phyloP scores from a whole-genome alignment of 1,140 invertebrate species.

The Diprion similis region DNA sequence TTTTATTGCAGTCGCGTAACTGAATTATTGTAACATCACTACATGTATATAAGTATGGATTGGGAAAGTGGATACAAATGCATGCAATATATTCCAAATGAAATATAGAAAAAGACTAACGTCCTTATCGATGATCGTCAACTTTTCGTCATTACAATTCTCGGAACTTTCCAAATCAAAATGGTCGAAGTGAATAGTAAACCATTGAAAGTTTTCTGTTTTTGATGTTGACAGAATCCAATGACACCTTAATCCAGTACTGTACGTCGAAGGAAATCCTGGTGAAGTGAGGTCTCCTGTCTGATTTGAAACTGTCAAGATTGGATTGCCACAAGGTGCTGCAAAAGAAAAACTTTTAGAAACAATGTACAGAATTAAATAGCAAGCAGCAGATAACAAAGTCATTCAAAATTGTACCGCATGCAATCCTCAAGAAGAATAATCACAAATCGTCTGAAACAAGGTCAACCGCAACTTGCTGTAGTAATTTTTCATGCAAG shows the following conservation, averaged over 20 bases:
- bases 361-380: no score
- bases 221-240: slow-evolving; percentile 62
- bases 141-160: slow-evolving; percentile 44
- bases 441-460: no score
- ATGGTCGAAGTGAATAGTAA: slow-evolving; percentile 65
- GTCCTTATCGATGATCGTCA: slow-evolving; percentile 59
- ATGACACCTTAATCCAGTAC: slow-evolving; percentile 63
- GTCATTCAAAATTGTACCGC: no score
- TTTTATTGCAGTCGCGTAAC: no score
- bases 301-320: slow-evolving; percentile 49
- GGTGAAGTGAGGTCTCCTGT: slow-evolving; percentile 65
- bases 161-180: slow-evolving; percentile 63
- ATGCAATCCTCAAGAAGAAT: no score
- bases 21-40: background rate
- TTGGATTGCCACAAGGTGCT: slow-evolving; percentile 57
- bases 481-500: no score
- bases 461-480: no score
- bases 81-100: background rate
- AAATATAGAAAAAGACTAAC: slow-evolving; percentile 39
- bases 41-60: background rate
- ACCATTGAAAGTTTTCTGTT: slow-evolving; percentile 28
- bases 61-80: background rate
- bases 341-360: slow-evolving; percentile 26
- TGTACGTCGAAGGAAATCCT: slow-evolving; percentile 66
- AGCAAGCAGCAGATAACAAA: no score